Conservation (phyloP, 2,888 invertebrate genomes). For the Frankliniella fusca region DNA sequence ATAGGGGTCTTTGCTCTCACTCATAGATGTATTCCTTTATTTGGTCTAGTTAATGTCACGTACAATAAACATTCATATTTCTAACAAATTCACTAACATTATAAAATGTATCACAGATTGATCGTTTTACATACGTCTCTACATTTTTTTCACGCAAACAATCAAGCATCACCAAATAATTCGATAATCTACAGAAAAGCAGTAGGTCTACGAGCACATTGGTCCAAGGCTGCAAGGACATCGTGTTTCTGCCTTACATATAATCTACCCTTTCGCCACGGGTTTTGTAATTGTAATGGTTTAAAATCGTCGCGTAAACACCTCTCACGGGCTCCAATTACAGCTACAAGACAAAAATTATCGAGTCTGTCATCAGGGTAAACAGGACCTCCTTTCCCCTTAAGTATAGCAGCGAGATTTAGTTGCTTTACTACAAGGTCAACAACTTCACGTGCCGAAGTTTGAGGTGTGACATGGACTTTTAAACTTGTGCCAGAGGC, state of each 20-base stretch:
- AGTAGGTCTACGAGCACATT: slow-evolving; percentile 72
- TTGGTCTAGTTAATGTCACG: not conserved
- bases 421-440: slow-evolving; percentile 93
- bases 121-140: not conserved
- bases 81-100: slow-evolving; percentile 7
- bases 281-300: slow-evolving; percentile 57
- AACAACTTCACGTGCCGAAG: slow-evolving; percentile 91
- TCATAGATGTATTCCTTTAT: not conserved
- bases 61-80: slow-evolving; percentile 17
- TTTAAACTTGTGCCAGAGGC: slow-evolving; percentile 90
- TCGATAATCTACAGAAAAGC: slow-evolving; percentile 50
- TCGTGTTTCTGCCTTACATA: slow-evolving; percentile 83
- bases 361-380: slow-evolving; percentile 76
- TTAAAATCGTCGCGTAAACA: slow-evolving; percentile 92
- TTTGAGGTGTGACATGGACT: slow-evolving; percentile 86
- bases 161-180: not conserved
- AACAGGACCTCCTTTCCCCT: slow-evolving; percentile 80
- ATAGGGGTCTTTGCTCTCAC: too few species aligned
- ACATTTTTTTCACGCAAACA: not conserved
- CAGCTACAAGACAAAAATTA: slow-evolving; percentile 91
- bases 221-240: slow-evolving; percentile 79
- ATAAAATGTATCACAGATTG: not conserved
- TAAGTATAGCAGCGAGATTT: slow-evolving; percentile 85
- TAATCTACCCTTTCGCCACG: not conserved
- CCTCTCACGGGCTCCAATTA: slow-evolving; percentile 90